phyloP scores from a whole-genome alignment of 2,113 vertebrate species.

The Vireo altiloquus region DNA sequence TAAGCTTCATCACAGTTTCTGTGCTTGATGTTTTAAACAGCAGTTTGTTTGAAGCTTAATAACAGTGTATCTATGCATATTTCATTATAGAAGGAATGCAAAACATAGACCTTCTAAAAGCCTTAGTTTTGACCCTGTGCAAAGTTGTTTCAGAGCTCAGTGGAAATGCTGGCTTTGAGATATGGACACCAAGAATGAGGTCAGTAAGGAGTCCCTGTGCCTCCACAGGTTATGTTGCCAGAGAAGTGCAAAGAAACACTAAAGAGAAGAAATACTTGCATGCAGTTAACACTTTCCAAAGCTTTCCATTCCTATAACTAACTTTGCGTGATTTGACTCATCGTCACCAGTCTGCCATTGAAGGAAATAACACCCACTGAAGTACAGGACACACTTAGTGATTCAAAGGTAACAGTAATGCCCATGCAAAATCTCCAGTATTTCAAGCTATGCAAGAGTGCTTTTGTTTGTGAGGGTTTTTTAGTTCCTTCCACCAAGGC shows the following conservation, averaged over 20 bases:
- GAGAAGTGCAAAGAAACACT: background rate
- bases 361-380: background rate
- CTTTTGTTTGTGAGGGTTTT: accelerated
- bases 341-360: accelerated
- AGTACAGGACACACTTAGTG: background rate
- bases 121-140: background rate
- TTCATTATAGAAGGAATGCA: background rate
- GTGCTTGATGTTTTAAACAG: background rate
- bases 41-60: background rate
- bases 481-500: background rate
- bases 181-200: background rate
- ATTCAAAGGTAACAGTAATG: background rate
- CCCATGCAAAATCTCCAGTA: background rate
- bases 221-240: background rate
- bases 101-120: background rate
- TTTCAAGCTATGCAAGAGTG: background rate
- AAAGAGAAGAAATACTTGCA: background rate
- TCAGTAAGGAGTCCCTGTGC: background rate
- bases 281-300: background rate
- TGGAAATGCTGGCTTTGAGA: accelerated
- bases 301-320: background rate
- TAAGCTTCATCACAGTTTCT: background rate
- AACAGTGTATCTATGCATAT: background rate
- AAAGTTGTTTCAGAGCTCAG: background rate
- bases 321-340: background rate